Evolutionary conservation across 2,797 vertebrate genomes (phyloP), one percentile per base, ranked within the genome.

Genomic region (Gymnothorax reevesii): DNA sequence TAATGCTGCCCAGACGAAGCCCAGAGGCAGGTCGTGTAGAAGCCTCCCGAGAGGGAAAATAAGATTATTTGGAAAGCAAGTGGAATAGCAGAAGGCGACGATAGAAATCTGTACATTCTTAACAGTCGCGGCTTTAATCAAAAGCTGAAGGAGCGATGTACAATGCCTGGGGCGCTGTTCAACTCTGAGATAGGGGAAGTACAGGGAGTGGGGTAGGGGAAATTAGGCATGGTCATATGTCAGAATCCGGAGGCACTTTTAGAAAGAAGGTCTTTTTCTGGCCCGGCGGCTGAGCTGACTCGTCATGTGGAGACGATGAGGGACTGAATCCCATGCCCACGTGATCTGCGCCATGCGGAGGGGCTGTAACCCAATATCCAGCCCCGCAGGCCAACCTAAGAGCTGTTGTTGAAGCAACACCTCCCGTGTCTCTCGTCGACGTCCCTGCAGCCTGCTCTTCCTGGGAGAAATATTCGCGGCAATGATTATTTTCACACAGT

Each of bases 391-490:
- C 66, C 90, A 89, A 91, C 89, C 64, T 87, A 79, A 25, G 73
- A 57, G 42, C 54, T 52, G 82, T 25, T 20, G n/a, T 84, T 57
- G 17, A 87, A 75, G 83, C 73, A 90, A 77, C 87, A 73, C 88
- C 89, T 85, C 89, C 85, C 85, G 87, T 84, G 79, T 54, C 84
- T 83, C 25, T 57, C 77, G 82, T 77, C 33, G 75, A 82, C 66
- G 54, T 57, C 22, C 17, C 57, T 17, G 8, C 52, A 33, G 59
- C 88, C 87, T 20, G 62, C 27, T 87, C 82, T 60, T 90, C 88
- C 88, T 90, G 90, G 89, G 89, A 90, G 89, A 69, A 88, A 89
- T 62, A 88, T 89, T 85, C 86, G 88, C 88, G 84, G 66, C 22
- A 52, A 22, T 52, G 85, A 88, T 90, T 90, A 82, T 91, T 92